A percentile compares a stretch with the other conserved stretches of the same genome.
Evolutionary conservation across 2,113 vertebrate genomes (phyloP).

Genomic region (Tonatia bakeri): DNA sequence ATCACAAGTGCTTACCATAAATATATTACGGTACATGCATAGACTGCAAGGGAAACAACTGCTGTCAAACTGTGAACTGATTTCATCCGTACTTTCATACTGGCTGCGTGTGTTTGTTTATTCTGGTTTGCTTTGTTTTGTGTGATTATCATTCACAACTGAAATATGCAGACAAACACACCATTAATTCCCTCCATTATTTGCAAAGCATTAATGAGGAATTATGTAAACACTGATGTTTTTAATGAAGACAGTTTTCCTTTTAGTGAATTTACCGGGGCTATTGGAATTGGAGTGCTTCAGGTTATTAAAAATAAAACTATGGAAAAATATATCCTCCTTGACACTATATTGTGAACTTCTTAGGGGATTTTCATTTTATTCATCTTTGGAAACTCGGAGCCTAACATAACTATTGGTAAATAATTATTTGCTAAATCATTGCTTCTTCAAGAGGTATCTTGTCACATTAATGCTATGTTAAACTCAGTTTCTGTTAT

Average conservation of each 20-base stretch:
- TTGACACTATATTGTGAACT: constrained; percentile 23
- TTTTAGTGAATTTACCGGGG: constrained; percentile 45
- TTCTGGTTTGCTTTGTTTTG: constrained; percentile 62
- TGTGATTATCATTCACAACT: constrained; percentile 58
- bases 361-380: constrained; percentile 33
- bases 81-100: constrained; percentile 39
- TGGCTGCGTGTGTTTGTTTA: constrained; percentile 61
- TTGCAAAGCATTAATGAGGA: constrained; percentile 62
- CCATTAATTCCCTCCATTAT: constrained; percentile 68
- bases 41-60: constrained; percentile 41
- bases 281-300: constrained; percentile 10
- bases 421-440: background rate
- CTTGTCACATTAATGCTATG: background rate
- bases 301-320: constrained; percentile 55
- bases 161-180: constrained; percentile 56
- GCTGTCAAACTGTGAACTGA: constrained; percentile 54
- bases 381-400: background rate
- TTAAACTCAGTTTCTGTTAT: background rate
- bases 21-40: constrained; percentile 57
- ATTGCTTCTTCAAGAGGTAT: constrained; percentile 5
- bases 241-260: constrained; percentile 62
- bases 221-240: constrained; percentile 64
- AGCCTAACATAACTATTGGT: background rate
- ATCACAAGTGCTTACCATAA: constrained; percentile 70
- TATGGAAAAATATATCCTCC: background rate